Evolutionary conservation across 2,888 invertebrate species (phyloP).

Genomic region (Mantis religiosa): DNA sequence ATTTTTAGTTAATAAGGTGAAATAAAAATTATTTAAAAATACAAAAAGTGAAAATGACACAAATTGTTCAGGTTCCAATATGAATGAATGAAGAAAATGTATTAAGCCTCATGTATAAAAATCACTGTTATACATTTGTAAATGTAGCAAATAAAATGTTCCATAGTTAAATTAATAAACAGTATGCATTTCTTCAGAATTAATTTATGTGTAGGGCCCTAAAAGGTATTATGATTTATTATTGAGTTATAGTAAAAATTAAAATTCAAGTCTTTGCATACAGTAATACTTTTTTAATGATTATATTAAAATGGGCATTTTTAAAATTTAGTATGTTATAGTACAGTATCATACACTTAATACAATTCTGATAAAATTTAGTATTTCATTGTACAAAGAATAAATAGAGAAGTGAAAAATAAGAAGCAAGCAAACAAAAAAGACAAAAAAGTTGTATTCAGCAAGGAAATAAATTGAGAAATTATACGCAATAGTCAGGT

Average conservation of each 20-base stretch:
- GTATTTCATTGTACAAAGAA: no score
- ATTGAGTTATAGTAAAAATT: not conserved
- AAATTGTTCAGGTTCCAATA: not conserved
- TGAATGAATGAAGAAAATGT: not conserved
- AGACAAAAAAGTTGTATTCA: no score
- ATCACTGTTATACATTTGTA: not conserved
- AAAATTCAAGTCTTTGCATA: not conserved
- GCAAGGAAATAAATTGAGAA: no score
- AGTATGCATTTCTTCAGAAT: not conserved
- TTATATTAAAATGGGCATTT: not conserved
- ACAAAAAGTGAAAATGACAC: not conserved
- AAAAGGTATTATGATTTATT: not conserved
- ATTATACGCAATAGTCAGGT: no score
- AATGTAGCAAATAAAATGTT: conserved; percentile 6
- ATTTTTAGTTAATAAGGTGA: not conserved
- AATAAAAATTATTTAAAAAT: not conserved
- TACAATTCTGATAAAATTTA: not conserved
- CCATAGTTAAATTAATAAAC: not conserved
- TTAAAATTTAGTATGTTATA: not conserved
- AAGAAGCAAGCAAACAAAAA: no score
- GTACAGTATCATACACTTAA: not conserved
- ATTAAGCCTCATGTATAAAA: not conserved
- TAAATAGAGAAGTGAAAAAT: no score
- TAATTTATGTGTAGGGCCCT: not conserved
- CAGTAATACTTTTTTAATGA: not conserved